Conservation (phyloP, 2,113 vertebrate species). For the Stercorarius parasiticus region DNA sequence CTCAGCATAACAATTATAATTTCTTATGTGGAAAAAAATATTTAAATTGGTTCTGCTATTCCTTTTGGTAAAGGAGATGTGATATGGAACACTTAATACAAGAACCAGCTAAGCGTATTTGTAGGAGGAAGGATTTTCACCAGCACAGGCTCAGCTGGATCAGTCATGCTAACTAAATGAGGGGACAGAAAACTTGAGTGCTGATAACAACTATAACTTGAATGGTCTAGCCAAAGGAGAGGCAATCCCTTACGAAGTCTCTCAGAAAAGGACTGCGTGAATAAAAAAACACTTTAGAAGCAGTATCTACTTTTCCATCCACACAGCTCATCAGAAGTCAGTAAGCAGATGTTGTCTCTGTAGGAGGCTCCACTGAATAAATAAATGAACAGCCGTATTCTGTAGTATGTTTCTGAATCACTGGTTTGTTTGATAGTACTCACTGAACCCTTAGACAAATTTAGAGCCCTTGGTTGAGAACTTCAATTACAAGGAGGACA, state of each 20-base stretch:
- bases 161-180: neutral
- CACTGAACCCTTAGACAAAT: neutral
- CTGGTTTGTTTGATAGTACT: neutral
- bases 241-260: neutral
- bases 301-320: neutral
- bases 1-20: neutral
- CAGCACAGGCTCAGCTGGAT: neutral
- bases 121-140: neutral
- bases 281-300: neutral
- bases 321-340: neutral
- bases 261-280: neutral
- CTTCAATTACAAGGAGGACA: neutral
- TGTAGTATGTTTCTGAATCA: neutral
- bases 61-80: neutral
- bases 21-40: neutral
- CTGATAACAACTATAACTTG: neutral
- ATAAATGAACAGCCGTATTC: neutral
- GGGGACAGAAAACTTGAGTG: neutral
- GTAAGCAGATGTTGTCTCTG: neutral
- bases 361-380: neutral
- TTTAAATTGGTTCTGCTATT: neutral
- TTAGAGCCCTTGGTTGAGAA: neutral
- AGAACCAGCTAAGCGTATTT: neutral
- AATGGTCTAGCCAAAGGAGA: neutral
- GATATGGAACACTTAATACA: neutral